Evolutionary conservation across 2,888 invertebrate species (phyloP).

Genomic region (Scaptomyza tumidula): DNA sequence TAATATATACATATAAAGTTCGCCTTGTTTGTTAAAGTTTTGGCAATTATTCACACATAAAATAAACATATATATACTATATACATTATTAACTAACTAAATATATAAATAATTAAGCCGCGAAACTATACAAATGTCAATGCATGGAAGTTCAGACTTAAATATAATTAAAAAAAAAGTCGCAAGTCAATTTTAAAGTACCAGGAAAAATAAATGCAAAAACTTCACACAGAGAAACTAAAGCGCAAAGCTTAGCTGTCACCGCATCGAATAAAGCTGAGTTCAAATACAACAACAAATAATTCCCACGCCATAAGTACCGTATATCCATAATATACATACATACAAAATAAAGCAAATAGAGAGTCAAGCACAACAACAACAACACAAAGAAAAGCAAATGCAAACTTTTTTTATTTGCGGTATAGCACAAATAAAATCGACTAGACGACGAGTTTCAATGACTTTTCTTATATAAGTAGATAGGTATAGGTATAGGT

Average conservation of each 20-base stretch:
- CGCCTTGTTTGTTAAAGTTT: not conserved
- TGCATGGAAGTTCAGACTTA: slow-evolving; percentile 18
- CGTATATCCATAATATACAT: slow-evolving; percentile 44
- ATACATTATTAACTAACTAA: not conserved
- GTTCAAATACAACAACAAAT: slow-evolving; percentile 20
- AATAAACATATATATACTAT: not conserved
- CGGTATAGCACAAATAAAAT: slow-evolving; percentile 1
- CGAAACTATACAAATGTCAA: slow-evolving; percentile 3
- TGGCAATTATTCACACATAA: slow-evolving; percentile 4
- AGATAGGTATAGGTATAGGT: not conserved
- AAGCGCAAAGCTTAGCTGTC: slow-evolving; percentile 36
- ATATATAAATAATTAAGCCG: not conserved
- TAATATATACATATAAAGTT: not conserved
- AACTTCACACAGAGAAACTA: slow-evolving; percentile 10
- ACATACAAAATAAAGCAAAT: slow-evolving; percentile 8
- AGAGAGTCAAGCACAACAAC: slow-evolving; percentile 17
- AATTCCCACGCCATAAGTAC: slow-evolving; percentile 61
- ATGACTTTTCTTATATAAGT: slow-evolving; percentile 1
- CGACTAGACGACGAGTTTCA: slow-evolving; percentile 5
- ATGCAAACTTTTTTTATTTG: not conserved
- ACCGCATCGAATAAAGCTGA: slow-evolving; percentile 14
- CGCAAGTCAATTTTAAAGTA: slow-evolving; percentile 13
- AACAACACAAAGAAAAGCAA: slow-evolving; percentile 8
- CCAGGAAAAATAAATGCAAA: slow-evolving; percentile 21
- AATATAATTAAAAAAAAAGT: slow-evolving; percentile 4